Base-by-base conservation (phyloP, 1,140 invertebrate genomes). In the Galleria mellonella region DNA sequence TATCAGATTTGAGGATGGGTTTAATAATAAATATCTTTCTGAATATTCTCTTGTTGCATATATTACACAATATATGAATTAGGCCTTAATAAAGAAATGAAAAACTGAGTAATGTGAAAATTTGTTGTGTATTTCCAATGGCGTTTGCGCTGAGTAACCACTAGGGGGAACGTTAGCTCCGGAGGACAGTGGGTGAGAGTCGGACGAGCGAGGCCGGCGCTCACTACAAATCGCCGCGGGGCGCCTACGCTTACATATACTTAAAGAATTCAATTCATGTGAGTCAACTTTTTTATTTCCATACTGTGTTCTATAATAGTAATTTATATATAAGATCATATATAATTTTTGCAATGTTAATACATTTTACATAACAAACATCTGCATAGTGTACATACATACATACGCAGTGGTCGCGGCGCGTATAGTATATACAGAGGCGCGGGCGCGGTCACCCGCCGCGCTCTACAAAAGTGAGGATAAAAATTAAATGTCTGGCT, bases 321-420 rank as follows among this genome's bases (percentile, higher is more conserved):
- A 83, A 83, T 83, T 79, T 82, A 82, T 85, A 76, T 83, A 79
- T 83, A 83, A 82, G 82, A 82, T 83, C 76, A 85, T 85, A 73
- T 76, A 83, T 82, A 81, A 81, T 83, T 82, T 78, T 78, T 82
- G 82, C 72, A 85, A 85, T 76, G 75, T 83, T 83, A 81, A 83
- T 85, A 83, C 79, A 85, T 82, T 83, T 78, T 83, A 83, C 75
- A 83, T 79, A 85, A 85, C 82, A 83, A 78, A 82, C 73, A 81
- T 78, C 59, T 82, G 73, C 74, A 77, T 74, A 73, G 78, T 82
- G 78, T 83, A 85, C 78, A 83, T 78, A 81, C 69, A 81, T 72
- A 78, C 72, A 77, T 67, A 63, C 69, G 66, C 68, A 53, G 59
- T 54, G 47, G 58, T 58, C 56, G 57, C 56, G 61, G 50, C 54